Conservation (phyloP, 2,797 vertebrate species). For the Amblyopsis hoosieri region DNA sequence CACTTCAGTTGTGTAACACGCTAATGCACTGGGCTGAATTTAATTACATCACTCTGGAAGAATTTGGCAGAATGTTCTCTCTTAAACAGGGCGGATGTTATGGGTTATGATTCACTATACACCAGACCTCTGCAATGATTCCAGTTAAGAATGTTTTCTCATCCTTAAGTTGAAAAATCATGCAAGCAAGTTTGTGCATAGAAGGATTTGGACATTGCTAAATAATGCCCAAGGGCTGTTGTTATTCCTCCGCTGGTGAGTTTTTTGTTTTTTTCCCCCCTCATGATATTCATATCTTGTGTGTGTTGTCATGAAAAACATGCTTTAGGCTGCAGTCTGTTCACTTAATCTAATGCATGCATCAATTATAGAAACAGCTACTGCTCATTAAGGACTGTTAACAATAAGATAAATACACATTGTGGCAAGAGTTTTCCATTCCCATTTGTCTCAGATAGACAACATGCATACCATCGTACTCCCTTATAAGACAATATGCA, state of each 20-base stretch:
- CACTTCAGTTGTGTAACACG: constrained; percentile 26
- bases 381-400: background rate
- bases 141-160: constrained; percentile 37
- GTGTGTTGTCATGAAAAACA: constrained; percentile 18
- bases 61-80: constrained; percentile 63
- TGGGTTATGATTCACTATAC: constrained; percentile 37
- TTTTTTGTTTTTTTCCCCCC: constrained; percentile 10
- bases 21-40: constrained; percentile 43
- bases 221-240: constrained; percentile 41
- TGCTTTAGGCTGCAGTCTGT: background rate
- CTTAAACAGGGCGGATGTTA: constrained; percentile 71
- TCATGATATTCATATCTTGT: background rate
- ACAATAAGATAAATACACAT: background rate
- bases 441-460: no score
- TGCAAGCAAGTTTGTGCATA: constrained; percentile 34
- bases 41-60: constrained; percentile 77
- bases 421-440: no score
- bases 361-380: background rate
- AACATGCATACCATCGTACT: no score
- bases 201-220: constrained; percentile 10
- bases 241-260: constrained; percentile 57
- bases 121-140: constrained; percentile 42
- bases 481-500: no score
- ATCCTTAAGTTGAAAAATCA: constrained; percentile 23
- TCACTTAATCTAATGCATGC: constrained; percentile 12